phyloP scores from a whole-genome alignment of 2,113 vertebrate species.

The Epinephelus cyanopodus region DNA sequence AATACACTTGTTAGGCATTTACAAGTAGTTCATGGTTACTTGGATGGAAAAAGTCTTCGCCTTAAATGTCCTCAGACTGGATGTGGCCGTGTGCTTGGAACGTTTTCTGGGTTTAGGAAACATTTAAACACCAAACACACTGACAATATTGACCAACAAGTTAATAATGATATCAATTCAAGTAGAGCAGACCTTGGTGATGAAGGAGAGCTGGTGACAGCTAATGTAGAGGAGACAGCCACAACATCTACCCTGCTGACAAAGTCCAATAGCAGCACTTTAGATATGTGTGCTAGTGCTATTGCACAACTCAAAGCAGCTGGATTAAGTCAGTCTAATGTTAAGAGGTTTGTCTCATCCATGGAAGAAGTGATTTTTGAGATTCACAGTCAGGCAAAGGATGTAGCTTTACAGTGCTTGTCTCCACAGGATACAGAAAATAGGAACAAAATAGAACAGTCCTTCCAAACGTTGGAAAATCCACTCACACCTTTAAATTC shows the following conservation, averaged over 20 bases:
- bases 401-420: neutral
- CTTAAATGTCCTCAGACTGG: constrained; percentile 34
- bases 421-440: neutral
- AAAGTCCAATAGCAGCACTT: neutral
- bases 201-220: neutral
- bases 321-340: constrained; percentile 2
- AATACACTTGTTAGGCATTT: constrained; percentile 52
- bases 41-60: constrained; percentile 32
- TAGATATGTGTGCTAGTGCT: neutral
- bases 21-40: constrained; percentile 48
- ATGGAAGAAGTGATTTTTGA: neutral
- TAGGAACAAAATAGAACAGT: neutral
- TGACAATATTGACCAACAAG: neutral
- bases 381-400: neutral
- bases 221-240: neutral
- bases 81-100: constrained; percentile 8
- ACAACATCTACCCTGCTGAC: too few species aligned
- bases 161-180: neutral
- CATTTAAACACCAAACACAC: neutral
- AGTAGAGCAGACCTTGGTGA: neutral
- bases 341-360: neutral
- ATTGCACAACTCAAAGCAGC: neutral
- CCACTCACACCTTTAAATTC: neutral
- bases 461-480: neutral
- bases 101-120: constrained; percentile 1